Percentiles rank a stretch among this genome's conserved stretches.
Evolutionary conservation across 1,140 invertebrate species (phyloP).

Genomic region (Macrostomum lignano): DNA sequence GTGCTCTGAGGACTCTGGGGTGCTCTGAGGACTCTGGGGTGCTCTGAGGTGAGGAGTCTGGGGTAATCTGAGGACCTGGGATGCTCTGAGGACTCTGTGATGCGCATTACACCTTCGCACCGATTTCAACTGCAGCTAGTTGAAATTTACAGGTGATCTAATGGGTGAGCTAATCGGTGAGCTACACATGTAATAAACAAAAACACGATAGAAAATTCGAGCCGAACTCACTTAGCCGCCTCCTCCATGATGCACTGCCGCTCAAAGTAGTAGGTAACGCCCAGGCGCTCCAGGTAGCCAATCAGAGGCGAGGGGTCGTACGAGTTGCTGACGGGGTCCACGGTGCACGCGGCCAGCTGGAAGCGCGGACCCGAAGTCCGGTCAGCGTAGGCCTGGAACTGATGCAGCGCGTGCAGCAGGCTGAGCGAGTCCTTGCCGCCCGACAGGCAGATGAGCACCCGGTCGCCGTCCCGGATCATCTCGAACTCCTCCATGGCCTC

Average conservation of each 20-base stretch:
- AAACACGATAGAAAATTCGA: constrained; percentile 7
- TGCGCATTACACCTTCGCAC: no score
- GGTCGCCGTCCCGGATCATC: constrained; percentile 54
- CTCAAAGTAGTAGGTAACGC: constrained; percentile 43
- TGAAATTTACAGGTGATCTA: no score
- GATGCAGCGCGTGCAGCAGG: constrained; percentile 48
- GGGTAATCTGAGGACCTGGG: no score
- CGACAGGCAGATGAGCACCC: constrained; percentile 51
- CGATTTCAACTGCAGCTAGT: no score
- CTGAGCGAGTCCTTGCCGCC: constrained; percentile 50
- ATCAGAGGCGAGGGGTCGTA: constrained; percentile 39
- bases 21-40: no score
- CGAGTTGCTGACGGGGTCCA: constrained; percentile 35
- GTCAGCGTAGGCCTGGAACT: constrained; percentile 45
- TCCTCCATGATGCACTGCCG: constrained; percentile 35
- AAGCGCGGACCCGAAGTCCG: constrained; percentile 39
- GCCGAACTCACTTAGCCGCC: no score
- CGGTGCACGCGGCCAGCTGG: constrained; percentile 42
- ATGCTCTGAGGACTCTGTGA: no score
- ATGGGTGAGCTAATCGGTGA: no score
- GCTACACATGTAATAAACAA: no score
- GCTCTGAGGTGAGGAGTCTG: no score
- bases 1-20: no score
- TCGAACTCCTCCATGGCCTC: constrained; percentile 51
- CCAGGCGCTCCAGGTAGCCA: constrained; percentile 37